Base-by-base conservation (phyloP, 2,888 invertebrate species). In the Cordylochernes scorpioides region DNA sequence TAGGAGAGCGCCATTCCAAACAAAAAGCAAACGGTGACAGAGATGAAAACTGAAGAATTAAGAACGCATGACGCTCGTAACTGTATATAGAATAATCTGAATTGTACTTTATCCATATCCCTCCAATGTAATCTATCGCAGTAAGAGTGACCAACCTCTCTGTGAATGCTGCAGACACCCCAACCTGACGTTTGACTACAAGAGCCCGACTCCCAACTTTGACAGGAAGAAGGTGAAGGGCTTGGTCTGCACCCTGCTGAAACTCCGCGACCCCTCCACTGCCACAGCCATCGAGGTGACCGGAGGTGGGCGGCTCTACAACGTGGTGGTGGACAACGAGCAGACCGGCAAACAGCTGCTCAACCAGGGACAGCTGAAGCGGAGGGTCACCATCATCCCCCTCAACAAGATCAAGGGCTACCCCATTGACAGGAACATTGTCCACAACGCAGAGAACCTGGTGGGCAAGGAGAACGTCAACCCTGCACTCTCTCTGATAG, bases 261-360 rank as follows among this genome's bases (percentile, higher is more conserved):
- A 62, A 19, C 64, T 86, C 1, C 63, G 59, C 31, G 71, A 86
- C 49, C 59, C 62, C 3, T 53, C 52, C 15, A 63, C 67, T 47
- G 68, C 68, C 29, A 65, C 68, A 25, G 88, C 88, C 3, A 52
- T 91, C 31, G 80, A 84, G 51, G 68, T 71, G 12, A 70, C 71
- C 6, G 80, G 77, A 10, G 82, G 82, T 5, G 74, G 71, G 35
- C 65, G 64, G 78, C 52, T 91, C 15, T 80, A 71, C 55, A 77
- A 84, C 57, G 71, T 88, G 33, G 70, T 91, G 27, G 78, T 84
- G 18, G 78, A 86, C 48, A 71, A 68, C 25, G 82, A 84, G 47
- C 58, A 60, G 29, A 75, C 78, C 0, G 71, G 74, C 45, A 82
- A 80, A 52, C 63, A 69, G 49, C 59, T 97, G 37, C 60, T 97